Base-by-base conservation (phyloP, 2,113 vertebrate genomes). In the Cheirogaleus medius region DNA sequence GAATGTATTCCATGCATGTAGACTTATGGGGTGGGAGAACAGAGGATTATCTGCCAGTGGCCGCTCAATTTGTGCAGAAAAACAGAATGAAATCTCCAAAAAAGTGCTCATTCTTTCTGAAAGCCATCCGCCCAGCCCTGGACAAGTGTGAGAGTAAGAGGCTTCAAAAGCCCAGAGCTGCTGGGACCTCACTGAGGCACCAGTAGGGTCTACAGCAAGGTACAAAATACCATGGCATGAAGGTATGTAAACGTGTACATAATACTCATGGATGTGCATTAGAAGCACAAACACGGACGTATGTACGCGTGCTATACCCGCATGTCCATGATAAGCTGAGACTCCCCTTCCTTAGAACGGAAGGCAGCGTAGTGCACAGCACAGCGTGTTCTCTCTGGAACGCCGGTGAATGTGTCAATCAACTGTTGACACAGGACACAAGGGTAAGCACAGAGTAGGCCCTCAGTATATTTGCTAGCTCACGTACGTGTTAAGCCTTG, bases 1-100 rank as follows among this genome's bases (percentile, higher is more conserved):
- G 47, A 56, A 25, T 42, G 32, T 32, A 49, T 66, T 49, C 68
- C 60, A 37, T 60, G 18, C 29, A 8, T 85, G 14, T 17, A 66
- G 44, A 39, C 42, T 60, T 64, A 14, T 3, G 3, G 3, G 32
- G 7, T 15, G 1, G 17, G 0, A 12, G 10, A 15, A 32, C 15
- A 66, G 60, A 71, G 6, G 9, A 12, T 37, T 29, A 29, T 47
- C 58, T 63, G 23, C 29, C 63, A 82, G 49, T 5, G 21, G 8
- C 32, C 78, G 23, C 56, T 85, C n/a, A 34, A 23, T 85, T 47
- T 54, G 18, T 60, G 27, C 39, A 88, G 42, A 21, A 25, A 52
- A 54, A 32, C 44, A 42, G 32, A 54, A 63, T 21, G 54, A 42
- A 7, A 42, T 73, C 17, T 39, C 8, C 44, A 44, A 39, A 23